These are phyloP conservation scores for Mesocentrotus franciscanus DNA, from an alignment of 53 echinoderm and acorn worm genomes.

Conservation along the genomic window DNA sequence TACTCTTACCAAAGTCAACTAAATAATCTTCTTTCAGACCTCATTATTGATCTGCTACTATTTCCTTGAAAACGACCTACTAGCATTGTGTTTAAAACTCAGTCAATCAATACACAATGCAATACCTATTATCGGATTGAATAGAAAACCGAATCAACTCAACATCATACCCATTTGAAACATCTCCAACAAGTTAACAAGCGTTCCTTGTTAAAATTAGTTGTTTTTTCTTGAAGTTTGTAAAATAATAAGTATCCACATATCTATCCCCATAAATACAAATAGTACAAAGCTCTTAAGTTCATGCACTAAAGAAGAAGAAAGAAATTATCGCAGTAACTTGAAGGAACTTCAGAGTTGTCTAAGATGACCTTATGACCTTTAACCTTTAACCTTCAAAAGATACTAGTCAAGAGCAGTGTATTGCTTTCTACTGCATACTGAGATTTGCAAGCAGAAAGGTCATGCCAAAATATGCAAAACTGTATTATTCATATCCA, in stretches of 20 bases:
- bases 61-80: neutral
- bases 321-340: neutral
- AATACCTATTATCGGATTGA: neutral
- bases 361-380: neutral
- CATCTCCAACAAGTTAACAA: neutral
- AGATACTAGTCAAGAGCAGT: neutral
- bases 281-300: neutral
- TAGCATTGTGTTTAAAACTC: neutral
- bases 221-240: neutral
- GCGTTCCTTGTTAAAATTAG: neutral
- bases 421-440: neutral
- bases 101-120: neutral
- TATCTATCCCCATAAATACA: neutral
- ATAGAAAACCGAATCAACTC: neutral
- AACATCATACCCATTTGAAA: neutral
- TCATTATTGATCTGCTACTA: neutral
- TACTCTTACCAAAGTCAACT: neutral
- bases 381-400: neutral
- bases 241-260: neutral
- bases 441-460: neutral
- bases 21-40: neutral
- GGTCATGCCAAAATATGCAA: neutral
- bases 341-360: neutral
- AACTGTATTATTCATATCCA: neutral
- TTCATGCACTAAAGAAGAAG: neutral